Base-by-base conservation (phyloP, 2,113 vertebrate genomes). In the Prionailurus bengalensis region DNA sequence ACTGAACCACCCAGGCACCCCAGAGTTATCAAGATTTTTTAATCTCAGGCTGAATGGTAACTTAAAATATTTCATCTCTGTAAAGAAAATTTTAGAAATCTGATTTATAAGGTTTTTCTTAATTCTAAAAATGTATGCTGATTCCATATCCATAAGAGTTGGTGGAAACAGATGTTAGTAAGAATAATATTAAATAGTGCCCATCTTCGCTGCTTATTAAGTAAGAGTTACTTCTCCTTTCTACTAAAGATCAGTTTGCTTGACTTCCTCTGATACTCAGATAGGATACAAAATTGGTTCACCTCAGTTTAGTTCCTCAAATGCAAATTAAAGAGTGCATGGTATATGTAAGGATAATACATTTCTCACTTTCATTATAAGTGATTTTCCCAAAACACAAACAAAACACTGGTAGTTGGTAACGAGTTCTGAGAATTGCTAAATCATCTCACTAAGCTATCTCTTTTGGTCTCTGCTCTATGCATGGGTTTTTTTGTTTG, bases 201-300 rank as follows among this genome's bases (percentile, higher is more conserved):
- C 84, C 76, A n/a, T 74, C 16, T 74, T 93, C 82, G 94, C 45
- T 92, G 33, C 71, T 81, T 90, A 63, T 95, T 93, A 71, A 68
- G n/a, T 68, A 81, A 63, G 71, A 89, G 85, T 25, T 87, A 97
- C 95, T 98, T 98, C 98, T 97, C 71, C 89, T 98, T 98, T 98
- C 88, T 82, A 42, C 39, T 84, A 29, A 58, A 83, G 45, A 94
- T 90, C 79, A n/a, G 68, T 92, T 95, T 97, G 91, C 93, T 82
- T 91, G 91, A 97, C 97, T 98, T 98, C 97, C 97, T 97, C 63
- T 94, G 68, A 78, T 94, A 68, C 88, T 91, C 85, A 45, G 39
- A 70, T 65, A 96, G 66, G 7, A 58, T 86, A 71, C 74, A 95
- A 96, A 97, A 83, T 79, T 83, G 81, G 85, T 87, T 82, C 74